Percentiles rank a stretch among this genome's conserved stretches.
Evolutionary conservation across 2,888 invertebrate genomes (phyloP).

Genomic region (Nowickia ferox): DNA sequence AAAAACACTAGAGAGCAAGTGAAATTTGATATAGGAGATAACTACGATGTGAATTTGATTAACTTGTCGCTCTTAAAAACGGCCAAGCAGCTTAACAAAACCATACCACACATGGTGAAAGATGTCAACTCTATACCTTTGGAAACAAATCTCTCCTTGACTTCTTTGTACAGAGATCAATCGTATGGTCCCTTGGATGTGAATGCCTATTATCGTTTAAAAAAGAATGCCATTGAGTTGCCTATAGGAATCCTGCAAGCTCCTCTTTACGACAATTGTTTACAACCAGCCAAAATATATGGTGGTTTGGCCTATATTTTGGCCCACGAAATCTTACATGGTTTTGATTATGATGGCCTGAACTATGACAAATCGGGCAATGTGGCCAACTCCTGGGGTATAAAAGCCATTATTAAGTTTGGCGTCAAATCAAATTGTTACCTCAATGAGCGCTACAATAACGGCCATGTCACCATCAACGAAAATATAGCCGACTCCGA

Average conservation of each 20-base stretch:
- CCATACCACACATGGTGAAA: conserved; percentile 55
- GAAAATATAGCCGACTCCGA: conserved; percentile 81
- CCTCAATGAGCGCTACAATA: conserved; percentile 75
- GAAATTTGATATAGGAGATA: conserved; percentile 41
- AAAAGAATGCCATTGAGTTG: conserved; percentile 78
- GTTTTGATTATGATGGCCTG: conserved; percentile 81
- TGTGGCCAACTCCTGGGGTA: conserved; percentile 76
- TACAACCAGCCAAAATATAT: conserved; percentile 73
- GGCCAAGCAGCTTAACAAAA: conserved; percentile 51
- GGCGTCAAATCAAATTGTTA: conserved; percentile 78
- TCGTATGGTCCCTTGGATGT: conserved; percentile 77
- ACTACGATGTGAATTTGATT: conserved; percentile 77
- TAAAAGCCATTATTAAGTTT: conserved; percentile 78
- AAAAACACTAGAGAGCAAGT: background rate
- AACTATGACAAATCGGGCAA: conserved; percentile 79
- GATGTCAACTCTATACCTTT: conserved; percentile 33
- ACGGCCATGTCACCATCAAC: conserved; percentile 77
- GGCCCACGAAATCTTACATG: conserved; percentile 80
- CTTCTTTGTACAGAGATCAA: conserved; percentile 51
- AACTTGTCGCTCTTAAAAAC: conserved; percentile 65
- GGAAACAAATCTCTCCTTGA: conserved; percentile 47
- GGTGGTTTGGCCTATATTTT: conserved; percentile 79
- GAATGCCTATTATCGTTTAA: conserved; percentile 80
- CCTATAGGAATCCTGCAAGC: conserved; percentile 78
- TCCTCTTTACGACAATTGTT: conserved; percentile 73